Conservation (phyloP, 2,888 invertebrate species). For the Drosophila kambysellisi region DNA sequence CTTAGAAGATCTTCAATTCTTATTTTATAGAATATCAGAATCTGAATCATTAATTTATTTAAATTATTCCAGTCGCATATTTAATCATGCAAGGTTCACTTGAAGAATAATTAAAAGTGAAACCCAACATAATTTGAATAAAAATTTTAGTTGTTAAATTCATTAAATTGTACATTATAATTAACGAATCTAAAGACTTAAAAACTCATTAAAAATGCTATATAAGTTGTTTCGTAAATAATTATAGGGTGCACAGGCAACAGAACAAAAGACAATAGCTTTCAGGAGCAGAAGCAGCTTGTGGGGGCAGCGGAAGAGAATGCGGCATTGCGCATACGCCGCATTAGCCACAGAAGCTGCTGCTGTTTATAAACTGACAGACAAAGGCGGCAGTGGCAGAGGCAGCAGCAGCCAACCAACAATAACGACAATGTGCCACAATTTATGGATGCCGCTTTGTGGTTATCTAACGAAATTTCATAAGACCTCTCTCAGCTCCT, state of each 20-base stretch:
- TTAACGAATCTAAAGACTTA: not conserved
- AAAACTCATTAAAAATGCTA: not conserved
- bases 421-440: conserved; percentile 44
- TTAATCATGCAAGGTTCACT: not conserved
- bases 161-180: not conserved
- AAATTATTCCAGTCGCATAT: not conserved
- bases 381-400: conserved; percentile 18
- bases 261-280: conserved; percentile 39
- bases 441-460: conserved; percentile 61
- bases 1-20: not conserved
- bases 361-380: conserved; percentile 39
- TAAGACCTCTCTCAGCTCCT: conserved; percentile 22
- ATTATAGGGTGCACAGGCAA: conserved; percentile 21
- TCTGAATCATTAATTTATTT: too few relatives aligned
- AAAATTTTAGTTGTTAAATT: not conserved
- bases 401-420: not conserved
- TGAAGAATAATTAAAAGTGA: not conserved
- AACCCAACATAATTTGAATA: not conserved
- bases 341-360: conserved; percentile 53
- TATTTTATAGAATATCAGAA: too few relatives aligned
- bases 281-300: not conserved
- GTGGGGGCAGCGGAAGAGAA: not conserved
- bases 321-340: conserved; percentile 61
- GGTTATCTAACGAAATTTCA: conserved; percentile 63
- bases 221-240: conserved; percentile 2